A percentile compares a stretch with the other conserved stretches of the same genome.
These are phyloP conservation scores for Marmota monax DNA, from an alignment of 2,113 vertebrate species.

Conservation along the genomic window DNA sequence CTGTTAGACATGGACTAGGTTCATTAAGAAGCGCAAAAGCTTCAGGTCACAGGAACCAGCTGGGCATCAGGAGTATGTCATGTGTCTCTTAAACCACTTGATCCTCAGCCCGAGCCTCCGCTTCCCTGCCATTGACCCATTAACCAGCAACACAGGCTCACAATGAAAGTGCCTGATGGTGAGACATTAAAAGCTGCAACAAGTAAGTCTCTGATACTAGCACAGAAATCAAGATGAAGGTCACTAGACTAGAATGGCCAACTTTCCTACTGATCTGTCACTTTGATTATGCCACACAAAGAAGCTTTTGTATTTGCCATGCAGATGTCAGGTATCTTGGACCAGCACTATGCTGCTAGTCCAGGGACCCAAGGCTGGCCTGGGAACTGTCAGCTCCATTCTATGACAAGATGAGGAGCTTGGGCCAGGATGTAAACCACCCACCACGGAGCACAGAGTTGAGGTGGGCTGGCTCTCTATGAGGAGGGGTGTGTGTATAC, in stretches of 20 bases:
- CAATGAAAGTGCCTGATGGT: neutral
- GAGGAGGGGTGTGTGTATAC: too few relatives aligned
- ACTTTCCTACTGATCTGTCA: neutral
- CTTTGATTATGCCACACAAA: neutral
- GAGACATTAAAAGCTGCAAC: rapidly evolving
- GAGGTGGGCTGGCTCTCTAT: neutral
- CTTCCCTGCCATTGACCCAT: neutral
- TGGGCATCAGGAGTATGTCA: neutral
- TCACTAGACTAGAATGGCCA: rapidly evolving
- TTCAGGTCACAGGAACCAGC: neutral
- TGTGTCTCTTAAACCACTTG: rapidly evolving
- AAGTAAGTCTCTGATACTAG: rapidly evolving
- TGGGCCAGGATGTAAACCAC: rapidly evolving
- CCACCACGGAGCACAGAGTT: rapidly evolving
- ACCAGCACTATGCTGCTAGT: rapidly evolving
- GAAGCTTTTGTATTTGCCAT: neutral
- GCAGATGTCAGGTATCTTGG: neutral
- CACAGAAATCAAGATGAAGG: neutral
- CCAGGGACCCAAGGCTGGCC: neutral
- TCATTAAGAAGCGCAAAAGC: neutral
- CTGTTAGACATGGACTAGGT: neutral
- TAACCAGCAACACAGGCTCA: neutral
- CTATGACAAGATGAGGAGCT: neutral
- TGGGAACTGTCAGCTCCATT: neutral
- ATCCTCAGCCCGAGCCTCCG: neutral